Percentiles rank a stretch among this genome's conserved stretches.
phyloP scores from a whole-genome alignment of 2,113 vertebrate genomes.

The Heloderma charlesbogerti region DNA sequence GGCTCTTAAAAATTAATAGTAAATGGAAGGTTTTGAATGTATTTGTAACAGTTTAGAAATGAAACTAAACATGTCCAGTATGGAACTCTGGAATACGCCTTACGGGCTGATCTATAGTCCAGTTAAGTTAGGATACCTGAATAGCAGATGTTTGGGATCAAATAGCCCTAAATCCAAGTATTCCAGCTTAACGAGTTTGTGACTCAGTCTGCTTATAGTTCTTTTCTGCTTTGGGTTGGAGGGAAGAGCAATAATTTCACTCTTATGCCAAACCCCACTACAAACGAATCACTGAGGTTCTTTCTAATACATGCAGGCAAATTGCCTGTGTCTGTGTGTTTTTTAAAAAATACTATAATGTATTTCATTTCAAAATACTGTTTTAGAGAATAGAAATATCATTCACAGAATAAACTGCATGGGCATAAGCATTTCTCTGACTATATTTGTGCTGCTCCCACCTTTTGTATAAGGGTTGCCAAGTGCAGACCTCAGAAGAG shows the following conservation, averaged over 20 bases:
- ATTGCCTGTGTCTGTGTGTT: neutral
- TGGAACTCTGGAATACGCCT: neutral
- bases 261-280: slow-evolving; percentile 47
- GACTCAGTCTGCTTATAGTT: neutral
- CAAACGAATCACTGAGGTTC: slow-evolving; percentile 47
- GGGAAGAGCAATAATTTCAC: slow-evolving; percentile 51
- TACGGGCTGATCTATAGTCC: neutral
- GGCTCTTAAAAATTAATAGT: neutral
- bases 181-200: neutral
- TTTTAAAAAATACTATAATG: slow-evolving; percentile 14
- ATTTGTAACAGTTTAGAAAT: neutral
- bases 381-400: slow-evolving; percentile 53
- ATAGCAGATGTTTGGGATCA: neutral
- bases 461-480: neutral
- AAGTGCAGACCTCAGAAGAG: neutral
- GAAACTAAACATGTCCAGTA: neutral
- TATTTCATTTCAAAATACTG: slow-evolving; percentile 51
- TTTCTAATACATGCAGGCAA: slow-evolving; percentile 35
- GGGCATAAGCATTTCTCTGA: neutral
- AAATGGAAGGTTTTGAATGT: neutral
- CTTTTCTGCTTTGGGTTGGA: slow-evolving; percentile 41
- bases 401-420: slow-evolving; percentile 33
- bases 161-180: neutral
- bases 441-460: neutral
- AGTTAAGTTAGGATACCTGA: neutral